Conservation (phyloP, 2,797 vertebrate species). For the Rhynchonycteris naso region DNA sequence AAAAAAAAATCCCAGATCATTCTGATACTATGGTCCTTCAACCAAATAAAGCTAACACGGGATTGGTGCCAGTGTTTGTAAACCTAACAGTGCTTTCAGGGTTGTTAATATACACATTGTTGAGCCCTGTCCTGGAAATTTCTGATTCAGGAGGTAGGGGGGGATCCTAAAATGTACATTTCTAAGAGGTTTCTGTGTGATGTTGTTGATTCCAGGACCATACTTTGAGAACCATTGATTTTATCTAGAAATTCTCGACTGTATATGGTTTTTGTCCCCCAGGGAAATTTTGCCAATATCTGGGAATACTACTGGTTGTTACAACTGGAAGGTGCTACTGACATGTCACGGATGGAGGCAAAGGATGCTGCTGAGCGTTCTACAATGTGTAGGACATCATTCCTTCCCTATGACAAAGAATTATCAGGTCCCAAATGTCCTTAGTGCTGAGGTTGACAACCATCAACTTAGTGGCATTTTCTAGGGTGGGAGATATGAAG, state of each 20-base stretch:
- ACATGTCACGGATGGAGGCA: background rate
- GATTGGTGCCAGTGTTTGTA: background rate
- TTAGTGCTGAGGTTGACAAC: background rate
- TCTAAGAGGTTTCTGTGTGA: background rate
- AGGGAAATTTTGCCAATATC: background rate
- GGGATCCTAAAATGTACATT: background rate
- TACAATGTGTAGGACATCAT: background rate
- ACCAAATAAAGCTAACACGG: background rate
- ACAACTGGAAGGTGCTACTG: background rate
- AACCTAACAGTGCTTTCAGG: background rate
- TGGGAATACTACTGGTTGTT: background rate
- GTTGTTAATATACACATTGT: background rate
- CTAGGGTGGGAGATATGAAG: background rate
- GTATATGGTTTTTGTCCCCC: background rate
- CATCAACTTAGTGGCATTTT: background rate
- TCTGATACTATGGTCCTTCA: background rate
- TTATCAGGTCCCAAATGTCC: background rate
- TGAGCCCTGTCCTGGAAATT: background rate
- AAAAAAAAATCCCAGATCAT: background rate
- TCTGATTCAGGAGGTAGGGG: background rate
- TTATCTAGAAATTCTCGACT: background rate
- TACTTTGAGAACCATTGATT: background rate
- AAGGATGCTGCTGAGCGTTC: background rate
- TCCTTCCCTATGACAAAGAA: background rate
- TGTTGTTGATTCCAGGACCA: background rate